Conservation (phyloP, 2,888 invertebrate species). For the Cataglyphis cursor region DNA sequence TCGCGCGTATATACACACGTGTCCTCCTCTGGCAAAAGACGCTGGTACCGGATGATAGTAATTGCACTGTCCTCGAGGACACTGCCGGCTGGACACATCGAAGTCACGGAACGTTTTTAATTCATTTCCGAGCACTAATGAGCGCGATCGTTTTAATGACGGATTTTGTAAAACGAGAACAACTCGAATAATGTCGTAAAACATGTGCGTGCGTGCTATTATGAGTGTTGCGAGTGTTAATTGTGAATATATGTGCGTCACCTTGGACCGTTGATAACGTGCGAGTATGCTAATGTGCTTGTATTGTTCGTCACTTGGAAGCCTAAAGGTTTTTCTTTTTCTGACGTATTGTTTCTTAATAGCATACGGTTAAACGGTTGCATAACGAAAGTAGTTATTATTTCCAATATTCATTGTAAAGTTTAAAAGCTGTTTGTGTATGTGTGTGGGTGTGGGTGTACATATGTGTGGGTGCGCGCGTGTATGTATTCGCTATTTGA, state of each 20-base stretch:
- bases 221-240: slow-evolving; percentile 23
- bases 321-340: slow-evolving; percentile 24
- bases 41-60: slow-evolving; percentile 26
- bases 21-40: slow-evolving; percentile 9
- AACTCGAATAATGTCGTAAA: background rate
- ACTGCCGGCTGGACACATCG: background rate
- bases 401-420: background rate
- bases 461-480: no score
- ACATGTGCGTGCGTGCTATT: background rate
- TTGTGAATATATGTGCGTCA: slow-evolving; percentile 5
- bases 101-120: background rate
- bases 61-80: slow-evolving; percentile 39
- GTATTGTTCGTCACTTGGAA: slow-evolving; percentile 17
- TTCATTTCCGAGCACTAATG: background rate
- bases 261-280: slow-evolving; percentile 7
- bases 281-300: slow-evolving; percentile 36
- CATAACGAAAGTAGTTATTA: background rate
- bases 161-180: background rate
- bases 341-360: slow-evolving; percentile 3
- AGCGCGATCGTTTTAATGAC: slow-evolving; percentile 3
- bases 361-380: background rate
- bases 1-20: slow-evolving; percentile 38
- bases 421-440: background rate
- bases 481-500: background rate
- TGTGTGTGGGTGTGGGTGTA: background rate